Percentiles rank a stretch among this genome's conserved stretches.
Evolutionary conservation across 1,140 invertebrate genomes (phyloP).

Genomic region (Parapsyche elsis): DNA sequence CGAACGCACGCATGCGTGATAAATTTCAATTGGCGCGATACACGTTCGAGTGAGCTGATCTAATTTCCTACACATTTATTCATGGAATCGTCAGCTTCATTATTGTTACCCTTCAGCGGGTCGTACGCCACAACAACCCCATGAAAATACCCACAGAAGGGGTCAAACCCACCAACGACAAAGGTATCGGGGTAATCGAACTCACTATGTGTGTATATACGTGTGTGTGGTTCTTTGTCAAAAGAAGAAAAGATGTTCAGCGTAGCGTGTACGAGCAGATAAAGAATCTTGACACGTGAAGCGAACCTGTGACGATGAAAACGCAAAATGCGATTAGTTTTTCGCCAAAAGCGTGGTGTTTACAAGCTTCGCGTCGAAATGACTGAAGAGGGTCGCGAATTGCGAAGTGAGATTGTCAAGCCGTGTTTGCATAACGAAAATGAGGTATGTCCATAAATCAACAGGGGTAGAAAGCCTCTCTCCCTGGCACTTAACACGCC

Average conservation of each 20-base stretch:
- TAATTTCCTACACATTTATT: background rate
- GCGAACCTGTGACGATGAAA: constrained; percentile 19
- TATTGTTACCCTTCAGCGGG: background rate
- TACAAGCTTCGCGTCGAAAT: too few relatives aligned
- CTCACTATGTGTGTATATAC: too few relatives aligned
- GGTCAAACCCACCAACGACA: background rate
- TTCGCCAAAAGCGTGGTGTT: background rate
- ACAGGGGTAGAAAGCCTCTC: constrained; percentile 31
- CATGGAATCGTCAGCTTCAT: background rate
- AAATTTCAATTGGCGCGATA: background rate
- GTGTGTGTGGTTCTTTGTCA: constrained; percentile 27
- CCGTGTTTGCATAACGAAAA: constrained; percentile 22
- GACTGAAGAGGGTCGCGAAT: background rate
- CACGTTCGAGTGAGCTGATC: background rate
- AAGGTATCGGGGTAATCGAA: constrained; percentile 28
- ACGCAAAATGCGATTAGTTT: background rate
- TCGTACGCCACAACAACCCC: too few relatives aligned
- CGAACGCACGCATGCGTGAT: too few relatives aligned
- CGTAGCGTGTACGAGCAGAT: constrained; percentile 28
- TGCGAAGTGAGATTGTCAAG: constrained; percentile 2
- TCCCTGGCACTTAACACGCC: constrained; percentile 26
- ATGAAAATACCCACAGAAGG: background rate
- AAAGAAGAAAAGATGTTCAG: constrained; percentile 38
- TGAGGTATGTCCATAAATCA: constrained; percentile 29
- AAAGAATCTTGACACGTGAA: constrained; percentile 38